Conservation (phyloP, 2,888 invertebrate species). For the Harpalus rubripes region DNA sequence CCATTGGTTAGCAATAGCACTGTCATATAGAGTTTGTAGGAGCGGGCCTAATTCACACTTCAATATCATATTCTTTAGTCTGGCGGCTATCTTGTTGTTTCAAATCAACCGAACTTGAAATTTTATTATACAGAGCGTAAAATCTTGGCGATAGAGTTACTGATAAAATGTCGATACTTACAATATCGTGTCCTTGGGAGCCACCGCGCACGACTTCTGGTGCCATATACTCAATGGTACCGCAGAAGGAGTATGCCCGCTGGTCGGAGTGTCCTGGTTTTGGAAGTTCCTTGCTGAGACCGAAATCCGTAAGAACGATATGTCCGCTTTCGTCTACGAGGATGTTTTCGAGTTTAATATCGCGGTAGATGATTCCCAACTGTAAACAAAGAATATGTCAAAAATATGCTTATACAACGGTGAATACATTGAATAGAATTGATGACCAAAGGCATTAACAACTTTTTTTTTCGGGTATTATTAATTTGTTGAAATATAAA, state of each 20-base stretch:
- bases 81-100: too few species aligned
- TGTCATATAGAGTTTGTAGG: too few species aligned
- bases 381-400: slow-evolving; percentile 77
- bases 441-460: too few species aligned
- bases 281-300: slow-evolving; percentile 95
- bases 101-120: too few species aligned
- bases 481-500: too few species aligned
- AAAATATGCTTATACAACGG: neutral
- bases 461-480: too few species aligned
- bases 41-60: too few species aligned
- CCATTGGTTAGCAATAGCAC: too few species aligned
- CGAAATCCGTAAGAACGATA: slow-evolving; percentile 98
- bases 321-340: slow-evolving; percentile 96
- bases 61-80: too few species aligned
- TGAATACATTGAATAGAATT: too few species aligned
- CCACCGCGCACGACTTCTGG: slow-evolving; percentile 90
- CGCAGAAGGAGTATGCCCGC: slow-evolving; percentile 97
- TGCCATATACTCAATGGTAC: slow-evolving; percentile 99
- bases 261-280: slow-evolving; percentile 81
- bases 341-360: slow-evolving; percentile 98
- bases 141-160: neutral
- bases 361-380: slow-evolving; percentile 98
- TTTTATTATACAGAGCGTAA: too few species aligned
- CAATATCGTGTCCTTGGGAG: slow-evolving; percentile 95
- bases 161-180: slow-evolving; percentile 80